Base-by-base conservation (phyloP, 2,797 vertebrate genomes). In the Lepidocolaptes lacrymiger region DNA sequence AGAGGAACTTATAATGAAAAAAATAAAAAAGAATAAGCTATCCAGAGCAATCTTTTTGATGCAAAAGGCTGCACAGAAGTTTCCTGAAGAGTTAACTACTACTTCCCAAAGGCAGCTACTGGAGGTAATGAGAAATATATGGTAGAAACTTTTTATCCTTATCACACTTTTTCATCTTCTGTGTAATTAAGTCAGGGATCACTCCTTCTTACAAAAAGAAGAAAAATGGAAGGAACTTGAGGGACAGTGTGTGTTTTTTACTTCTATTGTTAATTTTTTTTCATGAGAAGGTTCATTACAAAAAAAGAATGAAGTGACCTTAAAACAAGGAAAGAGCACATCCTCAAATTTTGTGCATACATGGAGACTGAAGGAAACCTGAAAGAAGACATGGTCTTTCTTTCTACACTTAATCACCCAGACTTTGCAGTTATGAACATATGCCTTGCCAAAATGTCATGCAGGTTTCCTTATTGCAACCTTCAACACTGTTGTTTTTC, bases 1-100 rank as follows among this genome's bases (percentile, higher is more conserved):
- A 98, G 99, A 99, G 91, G 87, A 91, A 85, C 90, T 95, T 79
- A 87, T 99, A 87, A 96, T 98, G 96, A 97, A 97, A 93, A 98
- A 97, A 97, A 98, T 99, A 68, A 98, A 98, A 94, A 99, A 98
- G 96, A 99, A 99, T 97, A 98, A 98, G 67, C 92, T 99, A 68
- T 99, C 98, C 91, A 99, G 97, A 98, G 98, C 99, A 63, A 95
- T 99, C 79, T 99, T 98, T 93, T 97, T 99, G 95, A 98, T 98
- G 90, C 98, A 99, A 95, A 99, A 99, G 93, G 98, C 98, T 79
- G 96, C 97, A 67, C 81, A 98, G 89, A 90, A 97, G 34, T 97
- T 97, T 94, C 98, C 96, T 89, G 96, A 96, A 54, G 96, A 97
- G 32, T 71, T 94, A 89, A 84, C 83, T 26, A 85, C 91, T 86